Percentiles rank a stretch among this genome's conserved stretches.
Evolutionary conservation across 2,113 vertebrate species (phyloP).

Genomic region (Corynorhinus townsendii): DNA sequence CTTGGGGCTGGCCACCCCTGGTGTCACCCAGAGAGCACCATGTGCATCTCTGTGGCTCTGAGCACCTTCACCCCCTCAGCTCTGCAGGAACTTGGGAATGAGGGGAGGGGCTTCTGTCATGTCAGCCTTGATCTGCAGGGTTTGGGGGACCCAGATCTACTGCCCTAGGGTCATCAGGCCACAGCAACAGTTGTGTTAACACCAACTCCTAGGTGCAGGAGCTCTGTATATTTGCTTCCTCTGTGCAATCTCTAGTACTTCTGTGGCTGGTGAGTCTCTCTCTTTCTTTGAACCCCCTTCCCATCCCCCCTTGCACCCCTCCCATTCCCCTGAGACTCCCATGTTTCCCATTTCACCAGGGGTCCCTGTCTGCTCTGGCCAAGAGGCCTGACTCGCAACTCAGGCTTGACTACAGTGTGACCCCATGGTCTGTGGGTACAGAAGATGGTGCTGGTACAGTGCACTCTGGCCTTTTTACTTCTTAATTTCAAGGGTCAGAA

Average conservation of each 20-base stretch:
- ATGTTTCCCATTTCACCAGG: background rate
- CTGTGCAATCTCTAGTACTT: background rate
- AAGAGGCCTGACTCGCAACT: background rate
- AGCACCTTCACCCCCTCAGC: background rate
- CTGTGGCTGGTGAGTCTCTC: background rate
- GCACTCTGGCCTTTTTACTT: background rate
- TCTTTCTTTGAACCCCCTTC: background rate
- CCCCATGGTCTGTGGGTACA: background rate
- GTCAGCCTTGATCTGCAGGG: background rate
- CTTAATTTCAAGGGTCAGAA: background rate
- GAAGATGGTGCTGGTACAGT: accelerated
- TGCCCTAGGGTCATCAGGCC: too few relatives aligned
- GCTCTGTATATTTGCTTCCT: accelerated
- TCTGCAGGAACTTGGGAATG: background rate
- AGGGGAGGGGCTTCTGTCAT: background rate
- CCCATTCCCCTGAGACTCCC: background rate
- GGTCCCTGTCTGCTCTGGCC: background rate
- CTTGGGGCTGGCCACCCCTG: too few relatives aligned
- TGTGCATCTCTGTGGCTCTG: background rate
- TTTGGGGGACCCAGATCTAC: accelerated
- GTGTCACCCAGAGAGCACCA: background rate
- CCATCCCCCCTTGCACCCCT: too few relatives aligned
- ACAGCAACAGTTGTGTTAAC: background rate
- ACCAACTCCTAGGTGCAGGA: too few relatives aligned
- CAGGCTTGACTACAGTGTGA: background rate